A percentile compares a stretch with the other conserved stretches of the same genome.
Evolutionary conservation across 2,888 invertebrate genomes (phyloP).

Genomic region (Erebia aethiops): DNA sequence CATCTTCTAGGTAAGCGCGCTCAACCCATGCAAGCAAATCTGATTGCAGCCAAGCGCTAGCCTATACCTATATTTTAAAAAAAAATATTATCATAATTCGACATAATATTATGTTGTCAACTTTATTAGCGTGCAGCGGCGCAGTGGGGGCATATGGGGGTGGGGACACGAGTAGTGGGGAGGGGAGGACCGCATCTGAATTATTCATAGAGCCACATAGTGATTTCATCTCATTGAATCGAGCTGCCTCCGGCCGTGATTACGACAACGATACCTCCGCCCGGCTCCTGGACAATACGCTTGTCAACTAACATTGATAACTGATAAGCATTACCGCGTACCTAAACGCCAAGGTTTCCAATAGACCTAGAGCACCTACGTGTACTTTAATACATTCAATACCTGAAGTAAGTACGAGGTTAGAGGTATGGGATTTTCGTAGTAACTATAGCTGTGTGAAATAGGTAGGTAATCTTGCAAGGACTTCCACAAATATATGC

Average conservation of each 20-base stretch:
- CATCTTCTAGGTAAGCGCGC: too few species aligned
- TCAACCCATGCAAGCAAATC: too few species aligned
- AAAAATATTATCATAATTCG: constrained; percentile 20
- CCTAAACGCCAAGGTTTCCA: constrained; percentile 7
- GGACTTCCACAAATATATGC: too few species aligned
- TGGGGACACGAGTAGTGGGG: constrained; percentile 45
- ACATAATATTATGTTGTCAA: constrained; percentile 47
- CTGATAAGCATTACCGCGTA: constrained; percentile 36
- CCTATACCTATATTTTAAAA: too few species aligned
- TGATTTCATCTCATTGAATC: constrained; percentile 83
- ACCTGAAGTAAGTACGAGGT: background rate
- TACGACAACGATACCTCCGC: constrained; percentile 71
- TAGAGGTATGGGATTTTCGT: background rate
- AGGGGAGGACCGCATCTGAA: constrained; percentile 68
- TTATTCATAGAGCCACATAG: constrained; percentile 81
- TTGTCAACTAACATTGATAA: constrained; percentile 59
- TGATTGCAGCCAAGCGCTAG: too few species aligned
- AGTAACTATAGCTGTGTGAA: too few species aligned
- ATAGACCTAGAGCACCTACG: background rate
- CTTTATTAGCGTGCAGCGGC: constrained; percentile 50
- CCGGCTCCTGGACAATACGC: constrained; percentile 57
- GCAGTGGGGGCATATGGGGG: constrained; percentile 27
- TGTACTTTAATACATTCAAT: background rate
- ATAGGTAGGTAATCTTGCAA: too few species aligned
- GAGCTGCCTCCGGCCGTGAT: constrained; percentile 77